Percentiles rank a stretch among this genome's conserved stretches.
phyloP scores from a whole-genome alignment of 2,113 vertebrate species.

The Sinocyclocheilus anshuiensis region DNA sequence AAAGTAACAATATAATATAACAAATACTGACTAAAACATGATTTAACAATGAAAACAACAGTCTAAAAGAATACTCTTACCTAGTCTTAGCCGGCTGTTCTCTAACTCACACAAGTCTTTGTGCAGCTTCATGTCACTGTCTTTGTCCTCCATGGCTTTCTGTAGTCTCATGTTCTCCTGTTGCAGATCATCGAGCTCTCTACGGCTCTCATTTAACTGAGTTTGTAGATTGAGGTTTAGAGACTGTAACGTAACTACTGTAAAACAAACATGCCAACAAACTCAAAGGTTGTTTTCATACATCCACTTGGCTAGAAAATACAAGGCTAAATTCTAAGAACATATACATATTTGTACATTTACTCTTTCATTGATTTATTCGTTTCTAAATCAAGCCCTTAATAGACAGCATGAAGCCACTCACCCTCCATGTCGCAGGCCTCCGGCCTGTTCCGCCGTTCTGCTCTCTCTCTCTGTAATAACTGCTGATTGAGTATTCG shows the following conservation, averaged over 20 bases:
- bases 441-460: constrained; percentile 63
- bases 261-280: constrained; percentile 28
- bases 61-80: constrained; percentile 62
- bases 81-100: constrained; percentile 75
- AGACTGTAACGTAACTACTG: constrained; percentile 79
- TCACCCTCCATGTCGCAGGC: constrained; percentile 80
- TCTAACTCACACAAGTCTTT: constrained; percentile 75
- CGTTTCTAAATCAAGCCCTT: neutral
- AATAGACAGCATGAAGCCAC: neutral
- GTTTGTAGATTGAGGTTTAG: constrained; percentile 79
- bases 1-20: neutral
- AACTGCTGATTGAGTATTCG: constrained; percentile 83
- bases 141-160: constrained; percentile 74
- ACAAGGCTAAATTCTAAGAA: neutral
- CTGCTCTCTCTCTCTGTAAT: constrained; percentile 72
- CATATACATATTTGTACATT: neutral
- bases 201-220: constrained; percentile 76
- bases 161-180: constrained; percentile 80
- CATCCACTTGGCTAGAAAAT: constrained; percentile 14
- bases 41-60: neutral
- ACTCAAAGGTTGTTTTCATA: neutral
- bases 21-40: neutral
- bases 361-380: too few species aligned
- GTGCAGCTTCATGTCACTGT: constrained; percentile 74
- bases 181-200: constrained; percentile 78